Evolutionary conservation across 1,140 invertebrate species (phyloP), one percentile per base, ranked within the genome.

Genomic region (Araneus ventricosus): DNA sequence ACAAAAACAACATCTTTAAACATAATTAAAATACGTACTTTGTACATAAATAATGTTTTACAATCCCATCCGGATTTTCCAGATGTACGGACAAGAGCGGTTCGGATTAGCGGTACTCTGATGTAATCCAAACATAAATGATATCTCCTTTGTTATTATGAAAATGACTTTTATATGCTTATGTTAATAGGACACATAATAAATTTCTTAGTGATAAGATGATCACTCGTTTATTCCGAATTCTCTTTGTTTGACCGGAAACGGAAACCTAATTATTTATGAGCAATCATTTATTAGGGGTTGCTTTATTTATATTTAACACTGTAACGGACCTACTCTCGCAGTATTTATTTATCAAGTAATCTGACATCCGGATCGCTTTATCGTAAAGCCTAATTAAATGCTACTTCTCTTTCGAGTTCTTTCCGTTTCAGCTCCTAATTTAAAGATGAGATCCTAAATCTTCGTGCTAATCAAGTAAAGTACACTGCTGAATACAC

Each of bases 281-380:
- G 70, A 37, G 17, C 30, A 17, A 34, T 75, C 70, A 75, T 75
- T 20, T 22, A 20, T 37, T 34, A 75, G 70, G 30, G 20, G 30
- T 22, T 37, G 17, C 70, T 75, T 75, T 75, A 75, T 75, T 75
- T 75, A 52, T 52, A 75, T 75, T 75, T 75, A 75, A 75, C 70
- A 34, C 70, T 34, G 30, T 5, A 20, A 37, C 24, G 70, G 27
- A 75, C 6, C 17, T 34, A 30, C 70, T 2, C 17, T 75, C 30
- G 30, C 17, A 17, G 27, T 75, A 22, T 75, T 75, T 75, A 75
- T 75, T 75, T 75, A 75, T 75, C 34, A 75, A 75, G 70, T 34
- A 75, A 34, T 37, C 30, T 10, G n/a, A 70, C 30, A 70, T 70
- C 67, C 70, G 70, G 34, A 34, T 20, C 34, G 70, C 30, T 75